Evolutionary conservation across 1,140 invertebrate species (phyloP), one percentile per base, ranked within the genome.

Genomic region (Lepeophtheirus salmonis): DNA sequence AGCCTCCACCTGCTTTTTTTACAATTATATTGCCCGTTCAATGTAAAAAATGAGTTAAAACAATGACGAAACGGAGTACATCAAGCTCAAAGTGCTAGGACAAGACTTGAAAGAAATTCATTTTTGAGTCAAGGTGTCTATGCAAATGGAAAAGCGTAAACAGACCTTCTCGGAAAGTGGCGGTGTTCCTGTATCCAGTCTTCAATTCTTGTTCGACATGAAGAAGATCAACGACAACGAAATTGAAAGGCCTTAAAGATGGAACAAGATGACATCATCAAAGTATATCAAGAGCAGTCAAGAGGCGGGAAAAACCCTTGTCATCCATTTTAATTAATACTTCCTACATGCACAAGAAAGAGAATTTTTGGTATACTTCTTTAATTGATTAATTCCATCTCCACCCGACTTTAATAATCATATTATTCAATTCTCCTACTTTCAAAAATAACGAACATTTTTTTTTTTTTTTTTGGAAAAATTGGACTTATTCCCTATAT

Each of bases 51-150:
- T 22, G 21, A 52, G n/a, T 10, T 4, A 22, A 21, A 22, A 57
- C 55, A 57, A 57, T 17, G 57, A 60, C 57, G 57, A 60, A 21
- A 50, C 57, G 4, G 82, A 83, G 67, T 84, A 83, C 67, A 83
- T 83, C 66, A 83, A 83, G 69, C 70, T 83, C 25, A 83, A 83
- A 74, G 82, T 83, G 16, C 80, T 83, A 50, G 81, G 81, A 64
- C 80, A 81, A 77, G 83, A 84, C 69, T 78, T 78, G 62, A 84
- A 83, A 67, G 83, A 86, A 76, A 83, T 86, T 63, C 83, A 86
- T 67, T 86, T 86, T 70, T 77, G 82, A 68, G 83, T 86, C 41
- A 86, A 86, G 72, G 81, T 80, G 77, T 83, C 81, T 12, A 86
- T 83, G 62, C 77, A 80, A 68, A 84, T 86, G 80, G 80, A 78